phyloP scores from a whole-genome alignment of 2,888 invertebrate species.

The Bembecia ichneumoniformis region DNA sequence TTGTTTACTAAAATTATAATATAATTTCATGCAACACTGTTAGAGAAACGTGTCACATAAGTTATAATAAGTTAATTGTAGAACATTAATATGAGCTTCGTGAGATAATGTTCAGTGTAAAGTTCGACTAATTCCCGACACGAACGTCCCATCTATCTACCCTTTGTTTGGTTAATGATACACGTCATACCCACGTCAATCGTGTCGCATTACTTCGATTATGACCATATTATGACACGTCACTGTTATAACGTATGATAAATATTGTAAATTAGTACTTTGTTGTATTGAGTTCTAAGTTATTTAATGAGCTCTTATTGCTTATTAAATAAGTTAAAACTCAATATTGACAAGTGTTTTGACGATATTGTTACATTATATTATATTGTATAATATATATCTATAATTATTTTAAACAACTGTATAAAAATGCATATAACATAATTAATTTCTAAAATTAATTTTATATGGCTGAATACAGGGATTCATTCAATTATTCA shows the following conservation, averaged over 20 bases:
- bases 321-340: conserved; percentile 4
- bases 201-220: conserved; percentile 3
- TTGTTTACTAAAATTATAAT: too few relatives aligned
- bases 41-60: conserved; percentile 34
- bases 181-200: conserved; percentile 4
- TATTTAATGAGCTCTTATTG: not conserved
- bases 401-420: too few relatives aligned
- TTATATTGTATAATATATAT: too few relatives aligned
- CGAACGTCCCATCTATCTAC: conserved; percentile 31
- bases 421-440: too few relatives aligned
- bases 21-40: too few relatives aligned
- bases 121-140: conserved; percentile 23
- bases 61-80: conserved; percentile 37
- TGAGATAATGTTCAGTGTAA: conserved; percentile 31
- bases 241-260: too few relatives aligned
- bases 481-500: too few relatives aligned
- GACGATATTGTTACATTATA: conserved; percentile 1
- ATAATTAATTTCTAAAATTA: too few relatives aligned
- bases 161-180: conserved; percentile 9
- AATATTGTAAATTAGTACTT: too few relatives aligned
- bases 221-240: too few relatives aligned
- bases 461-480: too few relatives aligned
- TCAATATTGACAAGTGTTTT: too few relatives aligned
- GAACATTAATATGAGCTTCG: conserved; percentile 49
- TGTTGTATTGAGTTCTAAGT: not conserved